Evolutionary conservation across 2,888 invertebrate species (phyloP), one percentile per base, ranked within the genome.

Genomic region (Chrysodeixis includens): DNA sequence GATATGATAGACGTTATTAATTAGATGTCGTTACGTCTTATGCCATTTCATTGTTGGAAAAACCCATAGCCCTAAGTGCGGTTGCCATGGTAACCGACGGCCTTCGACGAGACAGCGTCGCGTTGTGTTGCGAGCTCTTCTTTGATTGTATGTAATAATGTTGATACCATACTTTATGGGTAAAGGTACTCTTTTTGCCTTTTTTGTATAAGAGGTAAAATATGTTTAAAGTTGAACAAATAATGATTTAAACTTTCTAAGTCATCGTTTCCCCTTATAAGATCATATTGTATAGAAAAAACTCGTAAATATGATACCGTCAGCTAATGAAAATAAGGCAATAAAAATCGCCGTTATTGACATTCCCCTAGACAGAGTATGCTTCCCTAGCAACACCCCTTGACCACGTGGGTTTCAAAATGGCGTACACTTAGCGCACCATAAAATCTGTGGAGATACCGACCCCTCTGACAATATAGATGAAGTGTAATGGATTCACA

Each of bases 1-100:
- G 93, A 94, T 94, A 94, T 94, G 92, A 94, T 93, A 93, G 92
- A 93, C 90, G 92, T 93, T 93, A 95, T 95, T 95, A 94, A 95
- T 94, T 94, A 93, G 92, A 92, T 91, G 91, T 92, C 94, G 88
- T 93, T 93, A 92, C 91, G 87, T 93, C 92, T 93, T 93, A 89
- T 92, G 92, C 91, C 90, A 79, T 93, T 92, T 92, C 93, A 93
- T 92, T 94, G 92, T 92, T 86, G 88, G 90, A 91, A 90, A 92
- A 90, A 79, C 87, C 86, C 87, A 85, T 86, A 83, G 87, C 86
- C 86, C 86, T 83, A 84, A 83, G 87, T 79, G 68, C 81, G 81
- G 84, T 87, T 85, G 81, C 90, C 88, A 73, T 82, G 81, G 84
- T 81, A 84, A 86, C 86, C 0, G 56, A 22, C 57, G 62, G 46